Evolutionary conservation across 2,888 invertebrate genomes (phyloP).

Genomic region (Cynaeus angustus): DNA sequence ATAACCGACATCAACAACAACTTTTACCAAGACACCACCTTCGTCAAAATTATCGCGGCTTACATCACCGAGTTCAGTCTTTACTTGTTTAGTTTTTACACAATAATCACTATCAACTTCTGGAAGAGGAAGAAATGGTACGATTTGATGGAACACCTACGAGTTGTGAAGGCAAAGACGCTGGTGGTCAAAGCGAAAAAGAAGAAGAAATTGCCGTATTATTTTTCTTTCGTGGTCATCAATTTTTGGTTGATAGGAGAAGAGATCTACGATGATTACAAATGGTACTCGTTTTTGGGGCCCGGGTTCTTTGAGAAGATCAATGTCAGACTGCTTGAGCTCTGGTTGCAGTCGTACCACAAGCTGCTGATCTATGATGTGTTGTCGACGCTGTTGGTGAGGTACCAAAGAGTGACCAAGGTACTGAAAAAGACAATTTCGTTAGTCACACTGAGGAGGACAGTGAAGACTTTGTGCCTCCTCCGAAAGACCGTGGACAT

Average conservation of each 20-base stretch:
- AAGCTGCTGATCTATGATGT: not conserved
- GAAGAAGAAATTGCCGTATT: conserved; percentile 12
- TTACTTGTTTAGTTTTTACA: conserved; percentile 1
- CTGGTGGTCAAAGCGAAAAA: not conserved
- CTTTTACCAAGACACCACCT: not conserved
- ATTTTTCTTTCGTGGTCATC: not conserved
- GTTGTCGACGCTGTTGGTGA: not conserved
- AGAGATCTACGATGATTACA: not conserved
- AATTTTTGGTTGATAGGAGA: not conserved
- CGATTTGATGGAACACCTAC: conserved; percentile 1
- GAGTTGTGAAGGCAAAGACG: not conserved
- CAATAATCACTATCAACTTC: not conserved
- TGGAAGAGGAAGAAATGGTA: conserved; percentile 2
- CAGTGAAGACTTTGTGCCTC: too few species aligned
- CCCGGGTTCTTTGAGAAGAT: not conserved
- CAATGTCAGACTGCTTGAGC: not conserved
- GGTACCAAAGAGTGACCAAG: not conserved
- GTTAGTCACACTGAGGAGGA: too few species aligned
- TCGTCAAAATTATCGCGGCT: not conserved
- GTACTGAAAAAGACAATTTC: not conserved
- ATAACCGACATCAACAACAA: conserved; percentile 21
- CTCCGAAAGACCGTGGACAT: too few species aligned
- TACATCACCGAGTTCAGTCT: conserved; percentile 10
- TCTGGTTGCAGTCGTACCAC: not conserved
- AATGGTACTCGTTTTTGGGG: not conserved